These are phyloP conservation scores for Pogonus chalceus DNA, from an alignment of 1,140 invertebrate species.

Conservation along the genomic window DNA sequence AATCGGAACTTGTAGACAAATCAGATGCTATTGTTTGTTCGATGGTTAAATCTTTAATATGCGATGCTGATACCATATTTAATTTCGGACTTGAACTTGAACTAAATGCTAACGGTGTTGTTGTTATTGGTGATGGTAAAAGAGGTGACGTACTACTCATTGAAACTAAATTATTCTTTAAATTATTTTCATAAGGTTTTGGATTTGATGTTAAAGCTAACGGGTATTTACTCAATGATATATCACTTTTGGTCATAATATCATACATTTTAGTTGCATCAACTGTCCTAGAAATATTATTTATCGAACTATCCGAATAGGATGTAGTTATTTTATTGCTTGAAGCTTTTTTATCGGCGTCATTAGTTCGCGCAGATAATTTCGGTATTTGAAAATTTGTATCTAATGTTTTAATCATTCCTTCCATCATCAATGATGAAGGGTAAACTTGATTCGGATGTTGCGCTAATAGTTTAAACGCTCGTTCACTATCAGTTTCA, in stretches of 20 bases:
- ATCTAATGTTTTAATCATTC: slow-evolving; percentile 65
- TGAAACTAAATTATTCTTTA: slow-evolving; percentile 18
- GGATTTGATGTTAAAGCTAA: slow-evolving; percentile 18
- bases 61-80: slow-evolving; percentile 10
- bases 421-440: slow-evolving; percentile 50
- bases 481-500: slow-evolving; percentile 49
- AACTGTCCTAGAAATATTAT: slow-evolving; percentile 19
- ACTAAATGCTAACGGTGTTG: slow-evolving; percentile 10
- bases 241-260: slow-evolving; percentile 26
- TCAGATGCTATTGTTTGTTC: neutral
- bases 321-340: slow-evolving; percentile 11
- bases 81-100: slow-evolving; percentile 19
- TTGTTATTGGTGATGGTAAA: slow-evolving; percentile 19
- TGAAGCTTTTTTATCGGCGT: slow-evolving; percentile 28
- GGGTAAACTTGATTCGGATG: slow-evolving; percentile 43
- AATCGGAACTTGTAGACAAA: neutral
- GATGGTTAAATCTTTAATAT: neutral
- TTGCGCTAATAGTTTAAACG: slow-evolving; percentile 39
- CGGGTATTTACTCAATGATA: slow-evolving; percentile 24
- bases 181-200: slow-evolving; percentile 24
- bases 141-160: neutral
- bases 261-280: slow-evolving; percentile 28
- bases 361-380: slow-evolving; percentile 48
- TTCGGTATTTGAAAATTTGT: slow-evolving; percentile 82
- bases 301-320: slow-evolving; percentile 13